Evolutionary conservation across 2,888 invertebrate genomes (phyloP), one percentile per base, ranked within the genome.

Genomic region (Calephelis perditalis): DNA sequence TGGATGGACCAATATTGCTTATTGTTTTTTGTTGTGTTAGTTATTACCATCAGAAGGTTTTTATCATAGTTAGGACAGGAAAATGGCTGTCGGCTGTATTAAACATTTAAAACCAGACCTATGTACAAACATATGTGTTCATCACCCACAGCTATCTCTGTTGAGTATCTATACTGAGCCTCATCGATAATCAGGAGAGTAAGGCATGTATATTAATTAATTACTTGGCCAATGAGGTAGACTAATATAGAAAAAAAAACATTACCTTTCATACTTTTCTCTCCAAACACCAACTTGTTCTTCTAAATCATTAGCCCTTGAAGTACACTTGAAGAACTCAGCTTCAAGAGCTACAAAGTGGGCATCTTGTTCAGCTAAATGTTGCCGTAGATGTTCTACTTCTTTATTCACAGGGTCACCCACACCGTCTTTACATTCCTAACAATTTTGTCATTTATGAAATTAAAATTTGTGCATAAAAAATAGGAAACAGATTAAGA

Each of bases 211-310:
- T 40, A 40, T 40, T 7, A 7, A 40, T 7, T 40, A 40, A 40
- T 7, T 7, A 6, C 40, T 40, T 8, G 40, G 8, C 40, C 40
- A 40, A 6, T 40, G 40, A 1, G 40, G 6, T 40, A 40, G 6
- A 40, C 40, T 7, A 8, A 40, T 40, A 40, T 40, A 40, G 15
- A 55, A 36, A 46, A 36, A 46, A 15, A 26, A n/a, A 12, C 49
- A 46, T 60, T 73, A 94, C 96, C 96, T 94, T 81, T 96, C 96
- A 91, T 98, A 98, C 91, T 98, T 97, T 78, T 98, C 98, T 79
- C 97, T 94, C 95, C 97, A 97, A 70, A 96, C 95, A 59, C 93
- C 86, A 61, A 97, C 87, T 81, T 97, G 97, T 69, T 97, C 97
- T 73, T 95, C 94, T 61, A 97, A 91, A 63, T 96, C 94, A 40